These are phyloP conservation scores for Scolanthus callimorphus DNA, from an alignment of 92 coral and sea anemone genomes.

Conservation along the genomic window DNA sequence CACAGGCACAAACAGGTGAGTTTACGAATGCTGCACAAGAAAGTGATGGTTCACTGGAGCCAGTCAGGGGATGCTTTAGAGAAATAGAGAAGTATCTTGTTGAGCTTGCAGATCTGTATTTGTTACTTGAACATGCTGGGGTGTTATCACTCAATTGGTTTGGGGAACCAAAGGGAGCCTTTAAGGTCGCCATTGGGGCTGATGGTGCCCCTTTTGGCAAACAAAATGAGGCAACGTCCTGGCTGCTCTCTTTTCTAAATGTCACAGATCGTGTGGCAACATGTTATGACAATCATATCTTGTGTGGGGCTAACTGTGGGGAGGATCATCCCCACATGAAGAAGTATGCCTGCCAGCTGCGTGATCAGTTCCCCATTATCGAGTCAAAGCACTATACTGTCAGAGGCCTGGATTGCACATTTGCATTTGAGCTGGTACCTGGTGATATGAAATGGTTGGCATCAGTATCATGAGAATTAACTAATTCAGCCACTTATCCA, in stretches of 20 bases:
- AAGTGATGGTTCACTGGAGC: not conserved
- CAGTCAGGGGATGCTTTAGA: conserved; percentile 5
- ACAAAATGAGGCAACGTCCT: conserved; percentile 55
- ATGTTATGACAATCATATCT: conserved; percentile 57
- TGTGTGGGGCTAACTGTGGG: conserved; percentile 53
- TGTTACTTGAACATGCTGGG: not conserved
- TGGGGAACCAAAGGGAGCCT: conserved; percentile 53
- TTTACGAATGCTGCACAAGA: not conserved
- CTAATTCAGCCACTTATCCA: conserved; percentile 51
- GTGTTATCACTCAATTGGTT: conserved; percentile 35
- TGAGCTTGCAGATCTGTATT: conserved; percentile 7
- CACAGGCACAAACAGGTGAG: conserved; percentile 14
- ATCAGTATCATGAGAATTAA: conserved; percentile 37
- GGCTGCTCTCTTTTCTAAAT: conserved; percentile 68
- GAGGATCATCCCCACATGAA: conserved; percentile 72
- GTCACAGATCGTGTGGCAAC: conserved; percentile 54
- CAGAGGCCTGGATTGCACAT: conserved; percentile 7
- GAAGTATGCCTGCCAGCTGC: conserved; percentile 35
- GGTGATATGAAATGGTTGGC: conserved; percentile 14
- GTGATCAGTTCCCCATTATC: conserved; percentile 10
- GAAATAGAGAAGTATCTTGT: conserved; percentile 4
- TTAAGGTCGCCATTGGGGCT: conserved; percentile 60
- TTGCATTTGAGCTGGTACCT: conserved; percentile 13
- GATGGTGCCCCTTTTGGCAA: conserved; percentile 80
- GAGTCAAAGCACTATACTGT: not conserved